Evolutionary conservation across 1,140 invertebrate genomes (phyloP).

Genomic region (Philopotamus ludificatus): DNA sequence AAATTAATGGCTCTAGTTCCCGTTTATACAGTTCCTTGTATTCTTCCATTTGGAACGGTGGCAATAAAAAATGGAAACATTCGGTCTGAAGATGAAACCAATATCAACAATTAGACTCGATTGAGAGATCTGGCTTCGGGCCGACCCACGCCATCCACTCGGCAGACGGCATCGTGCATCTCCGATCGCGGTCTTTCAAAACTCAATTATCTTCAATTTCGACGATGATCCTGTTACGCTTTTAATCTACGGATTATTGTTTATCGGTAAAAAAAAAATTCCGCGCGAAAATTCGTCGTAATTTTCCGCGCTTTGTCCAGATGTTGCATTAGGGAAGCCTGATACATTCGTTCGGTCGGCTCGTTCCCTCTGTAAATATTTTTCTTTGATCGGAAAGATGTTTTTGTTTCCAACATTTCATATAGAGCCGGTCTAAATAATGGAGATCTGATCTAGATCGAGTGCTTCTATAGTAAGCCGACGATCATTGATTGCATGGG

Average conservation of each 20-base stretch:
- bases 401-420: conserved; percentile 36
- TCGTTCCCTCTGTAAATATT: conserved; percentile 26
- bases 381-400: conserved; percentile 34
- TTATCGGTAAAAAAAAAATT: too few species aligned
- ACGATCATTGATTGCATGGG: too few species aligned
- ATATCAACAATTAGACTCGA: conserved; percentile 27
- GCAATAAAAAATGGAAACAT: conserved; percentile 17
- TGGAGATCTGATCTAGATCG: background rate
- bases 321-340: background rate
- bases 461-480: background rate
- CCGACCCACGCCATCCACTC: background rate
- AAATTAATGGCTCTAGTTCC: conserved; percentile 21
- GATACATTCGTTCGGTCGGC: background rate
- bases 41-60: conserved; percentile 15
- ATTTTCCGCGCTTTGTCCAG: background rate
- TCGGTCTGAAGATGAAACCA: conserved; percentile 11
- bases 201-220: too few species aligned
- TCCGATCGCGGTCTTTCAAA: background rate
- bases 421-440: conserved; percentile 30
- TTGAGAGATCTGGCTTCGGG: conserved; percentile 11
- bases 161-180: background rate
- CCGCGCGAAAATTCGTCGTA: background rate
- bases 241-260: too few species aligned
- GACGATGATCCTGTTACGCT: too few species aligned
- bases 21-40: conserved; percentile 15